Conservation (phyloP, 2,797 vertebrate species). For the Clamator glandarius region DNA sequence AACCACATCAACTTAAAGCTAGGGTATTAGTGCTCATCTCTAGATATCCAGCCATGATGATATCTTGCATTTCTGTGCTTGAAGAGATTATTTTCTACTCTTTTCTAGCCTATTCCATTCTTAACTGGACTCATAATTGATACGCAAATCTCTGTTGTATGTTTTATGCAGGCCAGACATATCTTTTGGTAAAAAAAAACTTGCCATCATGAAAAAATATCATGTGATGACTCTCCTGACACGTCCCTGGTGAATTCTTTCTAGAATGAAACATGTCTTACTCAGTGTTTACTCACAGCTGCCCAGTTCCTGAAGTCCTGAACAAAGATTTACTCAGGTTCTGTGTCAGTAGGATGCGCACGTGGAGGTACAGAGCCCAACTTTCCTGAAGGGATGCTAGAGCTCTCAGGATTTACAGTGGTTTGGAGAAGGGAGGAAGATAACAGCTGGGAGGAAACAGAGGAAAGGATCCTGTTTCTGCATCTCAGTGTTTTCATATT, state of each 20-base stretch:
- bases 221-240: background rate
- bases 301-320: background rate
- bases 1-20: background rate
- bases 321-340: background rate
- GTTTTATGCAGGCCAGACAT: background rate
- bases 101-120: background rate
- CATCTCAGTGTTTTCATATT: conserved; percentile 8
- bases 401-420: background rate
- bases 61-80: background rate
- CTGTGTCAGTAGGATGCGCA: background rate
- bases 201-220: background rate
- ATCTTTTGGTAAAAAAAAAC: background rate
- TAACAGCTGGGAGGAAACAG: background rate
- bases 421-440: background rate
- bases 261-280: background rate
- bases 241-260: background rate
- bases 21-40: background rate
- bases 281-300: background rate
- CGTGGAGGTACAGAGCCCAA: background rate
- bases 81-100: background rate
- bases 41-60: background rate
- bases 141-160: background rate
- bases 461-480: background rate
- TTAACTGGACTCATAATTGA: background rate
- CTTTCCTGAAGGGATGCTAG: background rate